A percentile compares a stretch with the other conserved stretches of the same genome.
Evolutionary conservation across 2,797 vertebrate genomes (phyloP).

Genomic region (Sebastes oblongus): DNA sequence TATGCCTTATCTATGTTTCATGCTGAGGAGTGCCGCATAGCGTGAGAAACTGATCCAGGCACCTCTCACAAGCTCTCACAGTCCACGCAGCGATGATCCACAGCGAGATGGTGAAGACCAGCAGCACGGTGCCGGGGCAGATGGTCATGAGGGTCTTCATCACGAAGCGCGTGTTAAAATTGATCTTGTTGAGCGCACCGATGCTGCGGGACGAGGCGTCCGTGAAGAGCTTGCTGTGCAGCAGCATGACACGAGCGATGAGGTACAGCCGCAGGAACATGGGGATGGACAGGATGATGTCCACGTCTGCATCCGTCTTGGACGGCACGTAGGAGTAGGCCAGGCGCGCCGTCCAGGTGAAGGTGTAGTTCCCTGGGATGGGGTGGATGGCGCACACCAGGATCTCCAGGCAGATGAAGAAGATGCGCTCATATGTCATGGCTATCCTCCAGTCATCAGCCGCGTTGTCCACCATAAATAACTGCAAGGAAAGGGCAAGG

Average conservation of each 20-base stretch:
- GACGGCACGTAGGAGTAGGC: slow-evolving; percentile 96
- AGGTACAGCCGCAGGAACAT: slow-evolving; percentile 99
- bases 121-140: slow-evolving; percentile 98
- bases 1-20: slow-evolving; percentile 74
- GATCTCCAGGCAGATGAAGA: slow-evolving; percentile 99
- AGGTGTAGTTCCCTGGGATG: slow-evolving; percentile 98
- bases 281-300: slow-evolving; percentile 99
- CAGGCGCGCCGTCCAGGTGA: slow-evolving; percentile 98
- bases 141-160: slow-evolving; percentile 99
- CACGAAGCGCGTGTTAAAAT: slow-evolving; percentile 99
- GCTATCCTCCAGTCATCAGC: slow-evolving; percentile 99
- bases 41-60: slow-evolving; percentile 72
- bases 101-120: slow-evolving; percentile 99
- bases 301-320: slow-evolving; percentile 97
- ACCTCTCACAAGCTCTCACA: slow-evolving; percentile 99
- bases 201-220: slow-evolving; percentile 99
- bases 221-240: slow-evolving; percentile 99
- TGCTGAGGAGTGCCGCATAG: slow-evolving; percentile 44
- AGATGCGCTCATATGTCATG: slow-evolving; percentile 99
- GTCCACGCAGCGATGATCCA: slow-evolving; percentile 99
- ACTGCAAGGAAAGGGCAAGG: slow-evolving; percentile 79
- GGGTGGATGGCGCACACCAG: slow-evolving; percentile 99
- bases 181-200: slow-evolving; percentile 99
- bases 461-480: slow-evolving; percentile 99
- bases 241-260: slow-evolving; percentile 99